A percentile compares a stretch with the other conserved stretches of the same genome.
phyloP scores from a whole-genome alignment of 1,140 invertebrate genomes.

The Araneus ventricosus region DNA sequence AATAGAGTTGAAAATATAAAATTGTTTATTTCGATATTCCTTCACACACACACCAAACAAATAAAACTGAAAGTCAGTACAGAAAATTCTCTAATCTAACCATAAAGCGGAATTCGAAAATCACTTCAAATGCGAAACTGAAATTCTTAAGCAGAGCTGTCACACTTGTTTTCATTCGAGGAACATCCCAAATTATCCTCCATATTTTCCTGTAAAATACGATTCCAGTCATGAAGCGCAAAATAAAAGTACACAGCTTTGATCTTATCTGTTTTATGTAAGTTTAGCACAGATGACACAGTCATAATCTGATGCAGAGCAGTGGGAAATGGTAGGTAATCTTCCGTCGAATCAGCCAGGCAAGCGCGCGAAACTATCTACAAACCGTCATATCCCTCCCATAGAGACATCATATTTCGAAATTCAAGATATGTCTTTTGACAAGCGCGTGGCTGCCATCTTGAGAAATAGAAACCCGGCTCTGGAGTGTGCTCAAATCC shows the following conservation, averaged over 20 bases:
- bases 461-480: background rate
- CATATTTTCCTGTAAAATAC: background rate
- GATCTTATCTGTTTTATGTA: background rate
- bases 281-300: background rate
- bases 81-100: background rate
- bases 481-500: background rate
- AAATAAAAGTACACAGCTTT: background rate
- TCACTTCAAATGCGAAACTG: background rate
- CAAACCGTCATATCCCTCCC: background rate
- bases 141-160: background rate
- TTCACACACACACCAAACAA: too few relatives aligned
- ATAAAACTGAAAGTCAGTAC: background rate
- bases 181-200: background rate
- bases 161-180: background rate
- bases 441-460: background rate
- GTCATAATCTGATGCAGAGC: background rate
- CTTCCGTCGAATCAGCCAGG: background rate
- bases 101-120: background rate
- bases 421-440: constrained; percentile 48
- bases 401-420: constrained; percentile 27
- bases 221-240: background rate
- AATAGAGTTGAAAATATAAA: too few relatives aligned
- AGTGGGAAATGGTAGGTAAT: background rate
- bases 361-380: background rate
- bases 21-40: too few relatives aligned